Evolutionary conservation across 2,888 invertebrate genomes (phyloP), one percentile per base, ranked within the genome.

Genomic region (Zaprionus obscuricornis): DNA sequence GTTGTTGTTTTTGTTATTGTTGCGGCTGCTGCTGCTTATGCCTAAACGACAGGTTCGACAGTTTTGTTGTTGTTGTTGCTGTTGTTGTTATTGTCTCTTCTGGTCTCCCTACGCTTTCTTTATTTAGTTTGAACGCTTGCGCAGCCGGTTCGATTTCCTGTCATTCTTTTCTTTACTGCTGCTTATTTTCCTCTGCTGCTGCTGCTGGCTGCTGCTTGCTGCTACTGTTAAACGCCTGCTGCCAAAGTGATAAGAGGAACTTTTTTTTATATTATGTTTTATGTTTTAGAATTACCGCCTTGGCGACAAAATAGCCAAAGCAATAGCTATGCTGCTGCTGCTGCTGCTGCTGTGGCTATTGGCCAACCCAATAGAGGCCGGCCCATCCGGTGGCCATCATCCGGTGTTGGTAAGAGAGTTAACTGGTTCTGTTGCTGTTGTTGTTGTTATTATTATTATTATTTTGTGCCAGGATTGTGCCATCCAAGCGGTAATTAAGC

Each of bases 101-200:
- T 18, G 10, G 18, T 14, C 52, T 58, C 72, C 68, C 68, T 66
- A 45, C 65, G 47, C 36, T 68, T 65, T 52, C 52, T 62, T 33
- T 52, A 51, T 65, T 66, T 29, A 6, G 34, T 40, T 36, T 10
- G 4, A 8, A 37, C 69, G 46, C 40, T 59, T 55, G 58, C 29
- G 64, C 73, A 88, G 88, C 89, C 88, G 88, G 89, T 88, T 89
- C 71, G 85, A 82, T 85, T 88, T 88, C 88, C 88, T 88, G 88
- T 87, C 52, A 50, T 36, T 42, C 56, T 51, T 62, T 27, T 17
- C 27, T 17, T 62, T 46, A 29, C 24, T 50, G 49, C 39, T 16
- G 58, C n/a, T n/a, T n/a, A n/a, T n/a, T n/a, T n/a, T n/a, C n/a
- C n/a, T n/a, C n/a, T n/a, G n/a, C n/a, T n/a, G n/a, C n/a, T n/a